phyloP scores from a whole-genome alignment of 2,113 vertebrate genomes.

The Alligator mississippiensis region DNA sequence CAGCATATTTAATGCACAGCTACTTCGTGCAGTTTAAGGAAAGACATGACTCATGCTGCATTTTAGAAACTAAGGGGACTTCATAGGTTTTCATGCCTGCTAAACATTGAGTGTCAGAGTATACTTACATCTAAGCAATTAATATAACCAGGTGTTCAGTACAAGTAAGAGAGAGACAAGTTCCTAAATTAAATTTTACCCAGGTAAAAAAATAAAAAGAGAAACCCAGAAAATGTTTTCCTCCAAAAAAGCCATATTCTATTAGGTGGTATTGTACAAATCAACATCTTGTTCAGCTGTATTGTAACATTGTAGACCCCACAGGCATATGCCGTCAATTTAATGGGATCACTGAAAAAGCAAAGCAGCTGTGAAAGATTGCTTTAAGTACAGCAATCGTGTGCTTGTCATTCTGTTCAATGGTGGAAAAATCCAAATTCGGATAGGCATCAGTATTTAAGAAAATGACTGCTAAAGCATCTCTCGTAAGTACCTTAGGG shows the following conservation, averaged over 20 bases:
- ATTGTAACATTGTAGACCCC: constrained; percentile 73
- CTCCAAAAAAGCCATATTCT: constrained; percentile 54
- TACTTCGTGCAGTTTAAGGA: constrained; percentile 83
- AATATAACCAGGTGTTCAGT: constrained; percentile 71
- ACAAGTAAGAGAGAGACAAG: background rate
- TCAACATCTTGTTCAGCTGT: constrained; percentile 75
- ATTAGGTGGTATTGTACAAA: constrained; percentile 71
- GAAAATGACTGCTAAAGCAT: constrained; percentile 87
- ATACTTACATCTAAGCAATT: constrained; percentile 63
- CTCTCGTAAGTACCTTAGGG: constrained; percentile 81
- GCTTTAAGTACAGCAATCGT: constrained; percentile 90
- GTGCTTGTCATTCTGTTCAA: constrained; percentile 91
- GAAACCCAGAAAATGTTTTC: constrained; percentile 33
- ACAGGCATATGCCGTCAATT: constrained; percentile 84
- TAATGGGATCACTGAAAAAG: constrained; percentile 84
- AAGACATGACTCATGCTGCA: constrained; percentile 81
- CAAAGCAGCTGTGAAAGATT: constrained; percentile 88
- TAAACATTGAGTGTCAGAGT: constrained; percentile 31
- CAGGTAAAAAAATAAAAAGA: constrained; percentile 44
- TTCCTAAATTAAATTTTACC: constrained; percentile 58
- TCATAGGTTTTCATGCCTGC: constrained; percentile 65
- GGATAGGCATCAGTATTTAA: constrained; percentile 90
- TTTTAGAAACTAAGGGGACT: constrained; percentile 74
- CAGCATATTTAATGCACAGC: constrained; percentile 92
- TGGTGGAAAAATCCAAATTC: constrained; percentile 83